Evolutionary conservation across 2,888 invertebrate species (phyloP), one percentile per base, ranked within the genome.

Genomic region (Andrena chrysosceles): DNA sequence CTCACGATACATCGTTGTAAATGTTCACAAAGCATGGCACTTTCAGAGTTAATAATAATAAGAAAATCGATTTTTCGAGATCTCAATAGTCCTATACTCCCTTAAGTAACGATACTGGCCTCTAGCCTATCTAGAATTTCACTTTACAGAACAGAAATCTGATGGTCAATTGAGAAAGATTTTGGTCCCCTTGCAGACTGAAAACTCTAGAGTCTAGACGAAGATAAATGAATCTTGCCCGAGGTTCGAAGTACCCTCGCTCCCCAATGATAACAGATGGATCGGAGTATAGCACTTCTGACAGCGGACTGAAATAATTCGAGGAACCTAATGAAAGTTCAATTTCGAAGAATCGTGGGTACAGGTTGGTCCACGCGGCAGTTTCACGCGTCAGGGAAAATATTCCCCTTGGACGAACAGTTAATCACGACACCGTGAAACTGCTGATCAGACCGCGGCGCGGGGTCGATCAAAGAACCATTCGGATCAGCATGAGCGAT

Each of bases 401-500:
- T 35, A 68, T 63, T 20, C 16, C 62, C 48, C 72, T 20, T 26
- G 6, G 52, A 7, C 33, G 33, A 66, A 52, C 72, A 33, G 69
- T 86, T 86, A 86, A 86, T 86, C 82, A 56, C 60, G 31, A 59
- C 52, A 62, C 31, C 29, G 66, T 49, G 73, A 79, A 82, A 77
- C 56, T 84, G 84, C 70, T 82, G 82, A 86, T 85, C 76, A 59
- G 62, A 59, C 67, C 66, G n/a, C 60, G 52, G 13, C 33, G 54
- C 16, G 71, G 70, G 60, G 59, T 20, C 74, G 70, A 62, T 76
- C 73, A 71, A 82, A 75, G 70, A 72, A 64, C 56, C 52, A 59
- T 52, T 16, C 26, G 76, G 66, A 78, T 75, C 83, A 77, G 42
- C 76, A 81, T 86, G 87, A 87, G 56, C 82, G 77, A 87, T 86